Evolutionary conservation across 2,888 invertebrate species (phyloP), one percentile per base, ranked within the genome.

Genomic region (Teinopalpus imperialis): DNA sequence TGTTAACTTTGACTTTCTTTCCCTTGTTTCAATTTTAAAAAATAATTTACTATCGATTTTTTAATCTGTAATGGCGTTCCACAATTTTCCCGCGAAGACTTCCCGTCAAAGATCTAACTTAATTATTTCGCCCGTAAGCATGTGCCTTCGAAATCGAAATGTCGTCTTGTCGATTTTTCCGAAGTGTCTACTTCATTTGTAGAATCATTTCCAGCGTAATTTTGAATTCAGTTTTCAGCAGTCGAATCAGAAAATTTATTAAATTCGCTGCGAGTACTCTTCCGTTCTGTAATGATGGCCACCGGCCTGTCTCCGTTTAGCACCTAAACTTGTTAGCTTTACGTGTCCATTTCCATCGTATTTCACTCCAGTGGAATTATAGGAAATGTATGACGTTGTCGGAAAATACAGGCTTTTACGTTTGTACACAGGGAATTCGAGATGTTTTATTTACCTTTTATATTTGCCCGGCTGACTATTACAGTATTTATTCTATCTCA

Each of bases 261-360:
- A 68, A 68, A 70, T 71, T 68, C 62, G 58, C 51, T 48, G 49
- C 49, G 54, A 56, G 55, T 53, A 61, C 64, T 69, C 69, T 71
- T 69, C 69, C 67, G 63, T 57, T 43, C 47, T 50, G 56, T 68
- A 67, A 69, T 68, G 71, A 66, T 59, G 64, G 58, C 55, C 53
- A 56, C 46, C 43, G 53, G 56, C 52, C 53, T 46, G 52, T 45
- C 46, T 52, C 56, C 53, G 61, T 52, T 54, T 58, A 57, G 47
- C 50, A 50, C 52, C 63, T 69, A 67, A 70, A 69, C 65, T 65
- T 64, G 67, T 72, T 70, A 64, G 60, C 61, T 59, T 55, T 65
- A 69, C 59, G 55, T 56, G 62, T 57, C 51, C 61, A 52, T 59
- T 50, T 49, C 53, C 51, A 43, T 46, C 50, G 51, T 55, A 45